Evolutionary conservation across 2,888 invertebrate genomes (phyloP).

Genomic region (Mystacides longicornis): DNA sequence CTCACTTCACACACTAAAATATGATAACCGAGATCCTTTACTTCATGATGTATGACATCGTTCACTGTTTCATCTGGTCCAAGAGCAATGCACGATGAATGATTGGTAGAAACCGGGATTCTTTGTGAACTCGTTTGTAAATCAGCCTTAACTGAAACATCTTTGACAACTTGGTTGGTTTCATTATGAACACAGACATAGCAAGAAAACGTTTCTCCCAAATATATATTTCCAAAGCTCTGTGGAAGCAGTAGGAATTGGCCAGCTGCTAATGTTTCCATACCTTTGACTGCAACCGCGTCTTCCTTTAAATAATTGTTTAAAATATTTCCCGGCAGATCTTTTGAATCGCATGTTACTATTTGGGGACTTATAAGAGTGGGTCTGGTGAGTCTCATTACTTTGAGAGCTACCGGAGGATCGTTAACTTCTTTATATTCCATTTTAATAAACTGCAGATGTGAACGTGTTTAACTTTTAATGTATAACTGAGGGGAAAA

Average conservation of each 20-base stretch:
- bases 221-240: slow-evolving; percentile 95
- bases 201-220: slow-evolving; percentile 97
- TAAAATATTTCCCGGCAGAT: slow-evolving; percentile 75
- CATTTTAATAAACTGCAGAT: slow-evolving; percentile 42
- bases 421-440: slow-evolving; percentile 54
- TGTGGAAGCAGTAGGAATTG: slow-evolving; percentile 91
- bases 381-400: slow-evolving; percentile 92
- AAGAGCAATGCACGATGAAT: slow-evolving; percentile 51
- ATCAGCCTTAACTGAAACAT: slow-evolving; percentile 85
- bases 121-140: slow-evolving; percentile 88
- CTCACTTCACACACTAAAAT: slow-evolving; percentile 95
- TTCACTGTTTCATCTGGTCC: slow-evolving; percentile 81
- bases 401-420: slow-evolving; percentile 61
- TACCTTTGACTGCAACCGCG: slow-evolving; percentile 72
- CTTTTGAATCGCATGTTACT: slow-evolving; percentile 77
- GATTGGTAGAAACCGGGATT: slow-evolving; percentile 68
- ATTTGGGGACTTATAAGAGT: slow-evolving; percentile 76
- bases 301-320: slow-evolving; percentile 74
- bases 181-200: slow-evolving; percentile 97
- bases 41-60: slow-evolving; percentile 96
- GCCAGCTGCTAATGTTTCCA: slow-evolving; percentile 77
- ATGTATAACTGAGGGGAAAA: too few species aligned
- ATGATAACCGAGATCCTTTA: slow-evolving; percentile 98
- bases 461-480: too few species aligned
- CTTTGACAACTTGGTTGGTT: slow-evolving; percentile 73